Base-by-base conservation (phyloP, 2,888 invertebrate species). In the Cyclophora albipunctata region DNA sequence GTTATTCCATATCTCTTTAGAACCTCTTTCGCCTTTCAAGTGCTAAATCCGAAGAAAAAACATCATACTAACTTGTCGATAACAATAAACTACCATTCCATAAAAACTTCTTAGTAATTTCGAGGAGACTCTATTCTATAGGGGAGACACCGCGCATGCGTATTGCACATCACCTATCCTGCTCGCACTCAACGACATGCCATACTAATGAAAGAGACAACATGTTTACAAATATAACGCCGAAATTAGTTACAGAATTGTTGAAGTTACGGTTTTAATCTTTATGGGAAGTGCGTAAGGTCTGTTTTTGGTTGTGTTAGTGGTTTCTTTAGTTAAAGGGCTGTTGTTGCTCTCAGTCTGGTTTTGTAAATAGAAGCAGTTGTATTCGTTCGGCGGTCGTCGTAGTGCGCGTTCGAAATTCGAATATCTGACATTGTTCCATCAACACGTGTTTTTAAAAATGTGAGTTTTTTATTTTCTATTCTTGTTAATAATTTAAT, bases 61-160 rank as follows among this genome's bases (percentile, higher is more conserved):
- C n/a, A 42, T 4, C 20, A 40, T 53, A 63, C 62, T 63, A 66
- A 73, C 73, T 73, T 72, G 66, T 75, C 74, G 67, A 76, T 75
- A 71, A 69, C 65, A 74, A 73, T 73, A 73, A 70, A 74, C 63
- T 66, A 66, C 64, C 62, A 34, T 43, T 42, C 63, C 64, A 68
- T 69, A 70, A 73, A 78, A 78, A 80, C 73, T 77, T 78, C 67
- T 75, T 71, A 66, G 54, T 54, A 56, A 60, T 69, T 78, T 76
- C 71, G 70, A 73, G 67, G 69, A 20, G 20, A 20, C 20, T 20
- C 69, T 68, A 69, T 64, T 54, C 54, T 59, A 52, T 60, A 64
- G 60, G 68, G 61, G 64, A 67, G 66, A 54, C 63, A 55, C 20
- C 60, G 73, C 75, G 75, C 84, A 84, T 84, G 84, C 82, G 82